These are phyloP conservation scores for Aix galericulata DNA, from an alignment of 2,113 vertebrate genomes.

Conservation along the genomic window DNA sequence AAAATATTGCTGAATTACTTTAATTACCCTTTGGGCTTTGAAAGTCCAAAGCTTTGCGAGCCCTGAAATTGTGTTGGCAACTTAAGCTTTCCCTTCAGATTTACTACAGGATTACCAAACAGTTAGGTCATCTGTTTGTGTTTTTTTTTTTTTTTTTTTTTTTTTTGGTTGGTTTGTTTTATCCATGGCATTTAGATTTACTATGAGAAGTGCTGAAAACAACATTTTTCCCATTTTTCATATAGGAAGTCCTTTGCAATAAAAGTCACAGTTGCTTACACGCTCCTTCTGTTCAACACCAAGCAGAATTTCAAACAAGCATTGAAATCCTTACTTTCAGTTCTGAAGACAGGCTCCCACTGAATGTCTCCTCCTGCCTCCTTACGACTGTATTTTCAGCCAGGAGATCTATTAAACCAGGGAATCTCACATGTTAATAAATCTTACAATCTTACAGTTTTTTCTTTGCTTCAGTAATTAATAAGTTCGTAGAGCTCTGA, in stretches of 20 bases:
- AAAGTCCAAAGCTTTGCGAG: background rate
- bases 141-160: no score
- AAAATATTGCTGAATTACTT: background rate
- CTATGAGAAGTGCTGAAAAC: background rate
- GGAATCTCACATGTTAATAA: background rate
- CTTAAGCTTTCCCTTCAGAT: conserved; percentile 5
- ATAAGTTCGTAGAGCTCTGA: background rate
- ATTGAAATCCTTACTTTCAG: background rate
- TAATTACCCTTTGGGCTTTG: background rate
- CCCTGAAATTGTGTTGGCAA: background rate
- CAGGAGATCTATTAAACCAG: background rate
- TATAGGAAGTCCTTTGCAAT: conserved; percentile 1
- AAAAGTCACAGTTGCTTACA: conserved; percentile 17
- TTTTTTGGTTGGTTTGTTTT: no score
- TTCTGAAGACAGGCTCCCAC: background rate
- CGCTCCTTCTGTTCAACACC: background rate
- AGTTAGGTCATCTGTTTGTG: background rate
- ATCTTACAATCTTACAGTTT: no score
- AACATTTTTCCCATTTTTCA: conserved; percentile 3
- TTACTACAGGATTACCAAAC: conserved; percentile 6
- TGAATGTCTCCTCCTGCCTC: background rate
- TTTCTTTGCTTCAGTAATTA: no score
- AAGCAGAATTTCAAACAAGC: conserved; percentile 2
- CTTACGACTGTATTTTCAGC: background rate
- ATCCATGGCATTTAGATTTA: background rate